phyloP scores from a whole-genome alignment of 2,113 vertebrate genomes.

The Macquaria ambigua region DNA sequence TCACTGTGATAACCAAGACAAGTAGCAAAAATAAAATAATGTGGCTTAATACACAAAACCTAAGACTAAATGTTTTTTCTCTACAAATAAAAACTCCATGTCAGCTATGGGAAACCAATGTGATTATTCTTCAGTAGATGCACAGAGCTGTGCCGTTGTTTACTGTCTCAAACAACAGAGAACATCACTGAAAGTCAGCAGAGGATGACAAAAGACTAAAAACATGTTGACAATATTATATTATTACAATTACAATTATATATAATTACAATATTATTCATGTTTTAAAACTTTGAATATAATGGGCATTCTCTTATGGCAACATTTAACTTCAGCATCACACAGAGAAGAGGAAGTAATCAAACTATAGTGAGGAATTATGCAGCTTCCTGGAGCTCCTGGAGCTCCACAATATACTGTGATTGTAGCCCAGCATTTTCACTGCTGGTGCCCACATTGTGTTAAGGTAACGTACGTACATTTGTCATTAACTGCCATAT shows the following conservation, averaged over 20 bases:
- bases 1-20: background rate
- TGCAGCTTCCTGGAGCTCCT: background rate
- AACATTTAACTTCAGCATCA: background rate
- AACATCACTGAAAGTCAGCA: background rate
- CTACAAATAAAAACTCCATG: background rate
- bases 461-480: background rate
- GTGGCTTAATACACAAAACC: background rate
- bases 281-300: background rate
- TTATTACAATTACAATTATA: too few species aligned
- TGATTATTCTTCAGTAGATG: background rate
- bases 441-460: accelerated
- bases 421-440: background rate
- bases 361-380: background rate
- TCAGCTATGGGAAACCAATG: too few species aligned
- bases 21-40: background rate
- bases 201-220: background rate
- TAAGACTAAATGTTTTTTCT: background rate
- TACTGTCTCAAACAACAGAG: background rate
- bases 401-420: background rate
- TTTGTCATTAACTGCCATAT: background rate
- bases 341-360: background rate
- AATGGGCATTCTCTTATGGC: background rate
- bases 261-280: too few species aligned
- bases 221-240: too few species aligned
- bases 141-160: too few species aligned